Base-by-base conservation (phyloP, 2,888 invertebrate species). In the Epistrophe eligans region DNA sequence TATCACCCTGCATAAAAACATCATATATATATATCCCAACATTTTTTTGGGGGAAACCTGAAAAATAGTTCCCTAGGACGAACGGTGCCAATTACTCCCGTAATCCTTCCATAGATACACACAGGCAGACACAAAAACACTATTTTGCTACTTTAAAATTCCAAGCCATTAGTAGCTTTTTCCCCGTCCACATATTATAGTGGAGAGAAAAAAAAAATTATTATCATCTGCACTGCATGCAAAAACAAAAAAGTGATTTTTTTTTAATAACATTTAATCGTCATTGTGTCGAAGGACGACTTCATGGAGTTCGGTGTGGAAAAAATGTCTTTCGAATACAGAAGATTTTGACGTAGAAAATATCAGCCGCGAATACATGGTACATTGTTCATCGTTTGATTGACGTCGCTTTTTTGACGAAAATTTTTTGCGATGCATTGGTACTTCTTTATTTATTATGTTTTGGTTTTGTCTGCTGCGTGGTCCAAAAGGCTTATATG, bases 71-170 rank as follows among this genome's bases (percentile, higher is more conserved):
- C 15, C 4, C 17, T 48, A 9, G 28, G 10, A 45, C 38, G 43
- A 24, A 35, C n/a, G 43, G 24, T 52, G 64, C 57, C 79, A 84
- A 79, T 84, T 79, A 24, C 35, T 50, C 35, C 35, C 67, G 24
- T 67, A 67, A 67, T 13, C 13, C 40, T 6, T 58, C 35, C 38
- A 13, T 57, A 32, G 2, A 17, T 11, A 58, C 13, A 38, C 50
- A 62, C 62, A 19, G 24, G 57, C 48, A 35, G 9, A 50, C 15
- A 55, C 52, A 24, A 24, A 62, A 48, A 9, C 38, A 32, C 48
- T 13, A 15, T 40, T 62, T 62, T 15, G 40, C 43, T 60, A 60
- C 60, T 62, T 40, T 15, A 9, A 62, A 43, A 43, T 43, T 62
- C 40, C 40, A 24, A 62, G 24, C 62, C 40, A 62, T 62, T 62